Base-by-base conservation (phyloP, 2,113 vertebrate species). In the Apistogramma diplotaenia region DNA sequence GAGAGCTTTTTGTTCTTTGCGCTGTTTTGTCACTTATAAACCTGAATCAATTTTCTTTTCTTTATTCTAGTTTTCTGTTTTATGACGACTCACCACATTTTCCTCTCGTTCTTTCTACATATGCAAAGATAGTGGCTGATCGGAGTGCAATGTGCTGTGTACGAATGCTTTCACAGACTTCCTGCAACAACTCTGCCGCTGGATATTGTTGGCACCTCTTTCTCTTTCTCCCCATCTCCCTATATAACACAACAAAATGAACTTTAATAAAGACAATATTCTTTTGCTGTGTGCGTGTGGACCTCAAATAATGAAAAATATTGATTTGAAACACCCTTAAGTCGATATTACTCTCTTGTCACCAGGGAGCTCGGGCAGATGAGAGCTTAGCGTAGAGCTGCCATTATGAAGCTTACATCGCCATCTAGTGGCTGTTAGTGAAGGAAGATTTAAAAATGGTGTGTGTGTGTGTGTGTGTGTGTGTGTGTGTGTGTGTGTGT, bases 201-300 rank as follows among this genome's bases (percentile, higher is more conserved):
- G 61, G 70, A 85, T 86, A 80, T 83, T 89, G 80, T 76, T 83
- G 81, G 86, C 81, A 65, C 67, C 77, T 80, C 53, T 8, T 70
- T 43, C 67, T 76, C 19, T 58, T 23, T 29, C 16, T 18, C 51
- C n/a, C 37, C 13, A 54, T 49, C 57, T 29, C 78, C 74, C 49
- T 91, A 71, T 61, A 81, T 86, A 86, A 89, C 87, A 87, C 76
- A 89, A 86, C 76, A 84, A 74, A 73, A 82, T 94, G 91, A 94
- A 94, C 93, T 94, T 95, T 93, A 94, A 95, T 95, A 94, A 95
- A 95, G 93, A 94, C 92, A 87, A 87, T 93, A 93, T 94, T 93
- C 92, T 88, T 93, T 82, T 87, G 83, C 85, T 90, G 83, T 88
- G 85, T 85, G 79, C 46, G 87, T 89, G 92, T 93, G 89, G 89